Base-by-base conservation (phyloP, 2,888 invertebrate genomes). In the Leptopilina syphax region DNA sequence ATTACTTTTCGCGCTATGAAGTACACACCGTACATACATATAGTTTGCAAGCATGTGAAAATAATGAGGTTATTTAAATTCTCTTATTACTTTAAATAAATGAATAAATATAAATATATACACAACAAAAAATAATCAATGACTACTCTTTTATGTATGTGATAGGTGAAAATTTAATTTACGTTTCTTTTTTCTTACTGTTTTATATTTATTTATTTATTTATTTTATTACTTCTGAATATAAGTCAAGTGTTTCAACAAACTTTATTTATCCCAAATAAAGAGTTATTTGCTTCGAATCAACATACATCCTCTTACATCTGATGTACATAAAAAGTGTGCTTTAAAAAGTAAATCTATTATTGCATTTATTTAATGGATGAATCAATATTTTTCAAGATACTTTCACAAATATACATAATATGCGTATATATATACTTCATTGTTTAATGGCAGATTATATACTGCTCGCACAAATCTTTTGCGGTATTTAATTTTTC, bases 321-420 rank as follows among this genome's bases (percentile, higher is more conserved):
- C 27, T 70, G 54, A 27, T 10, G 50, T 3, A 70, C 70, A 70
- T 70, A 70, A 70, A 70, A 70, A 54, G 54, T 70, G 13, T 70
- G 13, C 27, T 70, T 57, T 27, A 70, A 34, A 70, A 50, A 70
- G 70, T 54, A 70, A 70, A 70, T 70, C 70, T 54, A 70, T 54
- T 54, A 70, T 24, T 70, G 70, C 70, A 54, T 70, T 70, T 50
- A 68, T 68, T 13, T 65, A 13, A 65, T 10, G 12, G 34, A 65
- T 41, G 65, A 70, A 50, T 70, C 50, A 70, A 70, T 70, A 70
- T 70, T 70, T 70, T 70, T 24, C 13, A 67, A 47, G 65, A 47
- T 67, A 67, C 44, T 67, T 44, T 67, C n/a, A 44, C 44, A 13
- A 13, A 24, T 65, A 27, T 65, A 41, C n/a, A 34, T 34, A 34